A percentile compares a stretch with the other conserved stretches of the same genome.
phyloP scores from a whole-genome alignment of 2,797 vertebrate species.

The Lemur catta region DNA sequence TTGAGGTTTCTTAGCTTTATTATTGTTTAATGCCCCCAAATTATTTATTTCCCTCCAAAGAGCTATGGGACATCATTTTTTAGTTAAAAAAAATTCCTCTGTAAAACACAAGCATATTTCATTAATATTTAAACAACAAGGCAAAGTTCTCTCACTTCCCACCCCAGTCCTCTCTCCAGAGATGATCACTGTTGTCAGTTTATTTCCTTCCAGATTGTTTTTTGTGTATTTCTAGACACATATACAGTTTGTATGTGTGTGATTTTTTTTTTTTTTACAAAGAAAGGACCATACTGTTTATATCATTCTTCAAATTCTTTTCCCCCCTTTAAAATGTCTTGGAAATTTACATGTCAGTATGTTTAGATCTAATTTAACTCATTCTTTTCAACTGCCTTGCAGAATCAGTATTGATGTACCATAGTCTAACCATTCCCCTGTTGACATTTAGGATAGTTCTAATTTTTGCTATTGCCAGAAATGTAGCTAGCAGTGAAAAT shows the following conservation, averaged over 20 bases:
- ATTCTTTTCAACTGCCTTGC: neutral
- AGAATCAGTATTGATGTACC: neutral
- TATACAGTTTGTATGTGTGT: neutral
- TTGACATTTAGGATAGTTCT: neutral
- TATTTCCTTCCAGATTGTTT: conserved; percentile 40
- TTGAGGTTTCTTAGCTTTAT: neutral
- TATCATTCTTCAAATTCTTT: conserved; percentile 13
- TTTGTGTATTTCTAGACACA: conserved; percentile 31
- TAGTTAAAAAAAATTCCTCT: conserved; percentile 13
- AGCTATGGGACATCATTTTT: neutral
- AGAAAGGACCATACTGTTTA: conserved; percentile 8
- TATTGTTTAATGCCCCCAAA: neutral
- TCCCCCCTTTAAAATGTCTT: conserved; percentile 27
- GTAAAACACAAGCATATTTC: conserved; percentile 34
- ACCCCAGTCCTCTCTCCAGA: neutral
- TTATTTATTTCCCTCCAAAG: conserved; percentile 14
- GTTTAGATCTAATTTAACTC: neutral
- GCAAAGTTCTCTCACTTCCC: neutral
- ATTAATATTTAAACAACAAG: conserved; percentile 51
- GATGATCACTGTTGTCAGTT: neutral
- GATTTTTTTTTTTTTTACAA: neutral
- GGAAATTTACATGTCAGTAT: neutral
- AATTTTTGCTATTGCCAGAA: neutral
- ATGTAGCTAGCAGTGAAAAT: neutral
- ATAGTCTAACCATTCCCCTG: neutral